These are phyloP conservation scores for Chloroceryle amazona DNA, from an alignment of 2,797 vertebrate species.

Conservation along the genomic window DNA sequence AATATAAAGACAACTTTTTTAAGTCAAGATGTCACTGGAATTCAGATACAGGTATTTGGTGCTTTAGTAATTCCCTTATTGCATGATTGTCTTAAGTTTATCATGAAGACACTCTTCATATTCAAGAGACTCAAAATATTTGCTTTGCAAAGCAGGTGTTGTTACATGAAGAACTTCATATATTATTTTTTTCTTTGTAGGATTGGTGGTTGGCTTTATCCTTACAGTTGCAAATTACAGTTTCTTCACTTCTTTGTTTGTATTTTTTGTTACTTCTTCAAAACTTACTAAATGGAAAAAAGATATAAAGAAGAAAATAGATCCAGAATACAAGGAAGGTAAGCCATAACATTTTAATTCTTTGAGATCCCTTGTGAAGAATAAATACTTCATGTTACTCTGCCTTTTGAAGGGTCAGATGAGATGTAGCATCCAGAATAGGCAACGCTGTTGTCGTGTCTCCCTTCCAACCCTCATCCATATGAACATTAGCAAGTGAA, in stretches of 20 bases:
- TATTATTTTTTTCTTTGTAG: conserved; percentile 65
- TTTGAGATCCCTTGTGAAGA: not conserved
- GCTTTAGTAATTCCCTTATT: not conserved
- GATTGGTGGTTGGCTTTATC: conserved; percentile 92
- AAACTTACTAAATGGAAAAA: conserved; percentile 94
- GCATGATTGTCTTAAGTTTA: not conserved
- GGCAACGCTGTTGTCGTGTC: not conserved
- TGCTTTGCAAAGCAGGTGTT: not conserved
- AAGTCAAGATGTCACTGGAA: not conserved
- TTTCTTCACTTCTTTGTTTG: conserved; percentile 91
- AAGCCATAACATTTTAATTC: conserved; percentile 9
- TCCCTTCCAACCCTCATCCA: not conserved
- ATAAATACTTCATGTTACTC: not conserved
- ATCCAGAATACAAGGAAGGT: conserved; percentile 96
- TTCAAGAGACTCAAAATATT: not conserved
- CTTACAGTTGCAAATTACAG: conserved; percentile 95
- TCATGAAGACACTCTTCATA: not conserved
- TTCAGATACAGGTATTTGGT: not conserved
- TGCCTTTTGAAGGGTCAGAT: not conserved
- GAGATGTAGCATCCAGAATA: not conserved
- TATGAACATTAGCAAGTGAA: not conserved
- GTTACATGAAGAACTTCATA: not conserved
- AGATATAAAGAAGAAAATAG: conserved; percentile 88
- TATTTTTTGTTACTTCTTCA: conserved; percentile 93
- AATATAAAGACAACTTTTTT: not conserved